Percentiles rank a stretch among this genome's conserved stretches.
phyloP scores from a whole-genome alignment of 2,113 vertebrate genomes.

The Dasyurus viverrinus region DNA sequence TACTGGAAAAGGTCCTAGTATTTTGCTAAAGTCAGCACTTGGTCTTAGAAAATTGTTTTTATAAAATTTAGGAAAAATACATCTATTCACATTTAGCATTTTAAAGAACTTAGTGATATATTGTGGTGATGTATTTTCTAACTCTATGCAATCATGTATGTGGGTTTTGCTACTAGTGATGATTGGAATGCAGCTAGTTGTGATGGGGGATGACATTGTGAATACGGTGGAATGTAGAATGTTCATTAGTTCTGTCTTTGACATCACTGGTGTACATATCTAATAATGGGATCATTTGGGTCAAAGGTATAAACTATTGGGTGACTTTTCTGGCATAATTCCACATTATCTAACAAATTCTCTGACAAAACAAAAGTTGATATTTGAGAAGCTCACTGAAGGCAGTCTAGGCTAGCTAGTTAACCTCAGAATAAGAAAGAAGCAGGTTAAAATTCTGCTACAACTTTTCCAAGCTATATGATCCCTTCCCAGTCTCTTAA shows the following conservation, averaged over 20 bases:
- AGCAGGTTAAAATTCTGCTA: not conserved
- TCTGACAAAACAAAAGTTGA: slow-evolving; percentile 43
- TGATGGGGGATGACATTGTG: not conserved
- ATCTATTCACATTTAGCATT: no score
- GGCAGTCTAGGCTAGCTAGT: not conserved
- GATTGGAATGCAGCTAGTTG: not conserved
- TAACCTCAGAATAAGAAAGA: not conserved
- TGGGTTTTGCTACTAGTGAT: no score
- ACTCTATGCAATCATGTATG: no score
- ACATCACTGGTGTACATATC: not conserved
- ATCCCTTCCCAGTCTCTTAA: not conserved
- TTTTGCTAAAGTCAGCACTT: no score
- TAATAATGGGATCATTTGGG: not conserved
- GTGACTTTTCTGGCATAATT: slow-evolving; percentile 38
- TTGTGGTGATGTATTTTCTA: no score
- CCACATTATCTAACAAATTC: not conserved
- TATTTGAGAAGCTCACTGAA: slow-evolving; percentile 56
- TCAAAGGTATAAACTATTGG: slow-evolving; percentile 27
- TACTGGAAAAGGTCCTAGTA: not conserved
- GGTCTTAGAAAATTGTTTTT: no score
- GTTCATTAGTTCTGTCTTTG: not conserved
- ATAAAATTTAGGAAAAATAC: no score
- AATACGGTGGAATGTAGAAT: not conserved
- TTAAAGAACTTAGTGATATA: no score
- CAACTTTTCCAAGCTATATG: not conserved